Evolutionary conservation across 2,113 vertebrate species (phyloP).

Genomic region (Cynoglossus semilaevis): DNA sequence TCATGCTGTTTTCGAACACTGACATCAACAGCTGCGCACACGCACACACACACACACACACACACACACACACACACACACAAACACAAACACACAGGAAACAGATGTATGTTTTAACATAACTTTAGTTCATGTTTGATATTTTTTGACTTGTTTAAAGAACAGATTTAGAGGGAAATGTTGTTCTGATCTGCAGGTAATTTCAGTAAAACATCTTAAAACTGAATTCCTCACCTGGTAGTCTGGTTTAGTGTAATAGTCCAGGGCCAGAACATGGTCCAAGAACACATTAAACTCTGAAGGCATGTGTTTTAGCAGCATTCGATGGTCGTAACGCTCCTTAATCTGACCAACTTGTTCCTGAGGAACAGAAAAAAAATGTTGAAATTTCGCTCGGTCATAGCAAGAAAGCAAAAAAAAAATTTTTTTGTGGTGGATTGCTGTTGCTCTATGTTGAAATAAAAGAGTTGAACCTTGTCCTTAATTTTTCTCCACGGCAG

Average conservation of each 20-base stretch:
- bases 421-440: no score
- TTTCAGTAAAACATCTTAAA: no score
- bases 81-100: no score
- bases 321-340: constrained; percentile 93
- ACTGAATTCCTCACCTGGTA: constrained; percentile 83
- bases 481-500: constrained; percentile 98
- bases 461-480: constrained; percentile 83
- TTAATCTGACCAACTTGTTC: constrained; percentile 98
- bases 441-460: background rate
- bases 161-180: no score
- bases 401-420: background rate
- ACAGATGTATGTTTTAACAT: no score
- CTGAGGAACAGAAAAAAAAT: constrained; percentile 59
- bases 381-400: background rate
- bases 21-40: constrained; percentile 90
- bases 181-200: no score
- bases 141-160: no score
- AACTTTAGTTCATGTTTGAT: no score
- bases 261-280: constrained; percentile 91
- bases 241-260: constrained; percentile 98
- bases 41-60: no score
- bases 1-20: constrained; percentile 98
- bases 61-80: no score
- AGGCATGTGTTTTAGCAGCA: constrained; percentile 98
- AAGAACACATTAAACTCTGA: constrained; percentile 93